Evolutionary conservation across 2,113 vertebrate genomes (phyloP).

Genomic region (Serilophus lunatus): DNA sequence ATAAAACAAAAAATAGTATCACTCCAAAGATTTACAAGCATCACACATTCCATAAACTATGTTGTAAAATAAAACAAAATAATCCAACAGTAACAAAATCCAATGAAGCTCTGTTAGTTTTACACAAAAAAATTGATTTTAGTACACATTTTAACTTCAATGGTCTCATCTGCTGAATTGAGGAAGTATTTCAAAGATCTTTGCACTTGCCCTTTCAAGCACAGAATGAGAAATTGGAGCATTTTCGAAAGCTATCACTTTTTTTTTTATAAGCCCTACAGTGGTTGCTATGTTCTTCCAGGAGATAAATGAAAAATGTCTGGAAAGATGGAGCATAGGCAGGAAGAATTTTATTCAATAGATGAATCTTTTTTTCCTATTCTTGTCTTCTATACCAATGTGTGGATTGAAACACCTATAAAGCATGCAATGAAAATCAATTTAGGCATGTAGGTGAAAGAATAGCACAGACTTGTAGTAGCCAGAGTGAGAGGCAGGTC

Average conservation of each 20-base stretch:
- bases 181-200: background rate
- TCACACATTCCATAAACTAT: background rate
- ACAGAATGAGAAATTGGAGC: background rate
- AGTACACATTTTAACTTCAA: background rate
- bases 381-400: background rate
- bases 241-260: fast-evolving
- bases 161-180: background rate
- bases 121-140: background rate
- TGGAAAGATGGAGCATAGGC: background rate
- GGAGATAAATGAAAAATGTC: background rate
- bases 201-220: background rate
- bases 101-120: background rate
- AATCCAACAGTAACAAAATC: background rate
- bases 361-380: background rate
- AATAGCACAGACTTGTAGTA: background rate
- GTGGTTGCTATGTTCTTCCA: background rate
- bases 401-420: background rate
- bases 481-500: background rate
- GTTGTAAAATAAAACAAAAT: conserved; percentile 23
- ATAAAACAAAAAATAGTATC: background rate
- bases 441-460: background rate
- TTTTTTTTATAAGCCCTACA: background rate
- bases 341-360: background rate
- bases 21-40: background rate
- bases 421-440: background rate